Conservation (phyloP, 1,140 invertebrate species). For the Drosophila ficusphila region DNA sequence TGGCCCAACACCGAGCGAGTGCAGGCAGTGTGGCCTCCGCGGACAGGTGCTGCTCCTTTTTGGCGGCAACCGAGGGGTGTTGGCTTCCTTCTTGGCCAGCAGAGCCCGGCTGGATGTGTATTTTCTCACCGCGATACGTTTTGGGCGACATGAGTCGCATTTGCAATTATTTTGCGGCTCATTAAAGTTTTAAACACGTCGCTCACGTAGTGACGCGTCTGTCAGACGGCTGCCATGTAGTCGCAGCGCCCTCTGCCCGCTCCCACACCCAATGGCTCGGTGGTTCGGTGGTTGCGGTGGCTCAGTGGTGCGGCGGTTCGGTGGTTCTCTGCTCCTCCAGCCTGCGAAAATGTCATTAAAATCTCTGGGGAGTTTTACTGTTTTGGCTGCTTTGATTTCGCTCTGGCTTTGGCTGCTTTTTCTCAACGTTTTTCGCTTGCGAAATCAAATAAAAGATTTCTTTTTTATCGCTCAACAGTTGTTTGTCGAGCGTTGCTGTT, state of each 20-base stretch:
- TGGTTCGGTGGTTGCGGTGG: conserved; percentile 7
- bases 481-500: conserved; percentile 26
- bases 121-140: conserved; percentile 66
- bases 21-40: conserved; percentile 53
- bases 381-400: conserved; percentile 74
- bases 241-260: conserved; percentile 38
- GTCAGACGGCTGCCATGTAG: conserved; percentile 78
- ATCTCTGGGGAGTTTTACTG: conserved; percentile 75
- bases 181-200: conserved; percentile 84
- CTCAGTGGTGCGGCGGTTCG: background rate
- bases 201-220: conserved; percentile 82
- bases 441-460: conserved; percentile 76
- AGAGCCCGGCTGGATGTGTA: conserved; percentile 42
- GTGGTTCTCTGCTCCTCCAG: conserved; percentile 36
- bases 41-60: conserved; percentile 33
- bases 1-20: conserved; percentile 60
- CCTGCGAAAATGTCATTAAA: conserved; percentile 82
- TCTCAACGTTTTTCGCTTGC: conserved; percentile 73
- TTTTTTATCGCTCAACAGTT: conserved; percentile 71
- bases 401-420: conserved; percentile 57
- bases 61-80: conserved; percentile 55
- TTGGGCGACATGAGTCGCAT: conserved; percentile 78
- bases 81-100: conserved; percentile 12
- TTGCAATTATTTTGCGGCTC: conserved; percentile 84
- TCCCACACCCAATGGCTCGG: conserved; percentile 23